phyloP scores from a whole-genome alignment of 2,113 vertebrate genomes.

The Oenanthe melanoleuca region DNA sequence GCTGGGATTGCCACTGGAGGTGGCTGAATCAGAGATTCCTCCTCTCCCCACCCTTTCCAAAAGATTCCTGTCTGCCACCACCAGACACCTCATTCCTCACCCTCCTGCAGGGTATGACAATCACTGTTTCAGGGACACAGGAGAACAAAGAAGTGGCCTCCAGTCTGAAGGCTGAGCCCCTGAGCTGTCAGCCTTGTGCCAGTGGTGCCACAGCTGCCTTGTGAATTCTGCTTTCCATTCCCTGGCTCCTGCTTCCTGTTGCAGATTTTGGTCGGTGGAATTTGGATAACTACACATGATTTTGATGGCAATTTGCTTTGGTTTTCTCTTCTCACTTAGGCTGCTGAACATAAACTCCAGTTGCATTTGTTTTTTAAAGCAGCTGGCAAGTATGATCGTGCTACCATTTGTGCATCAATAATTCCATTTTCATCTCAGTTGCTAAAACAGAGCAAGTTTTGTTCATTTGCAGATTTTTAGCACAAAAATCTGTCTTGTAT shows the following conservation, averaged over 20 bases:
- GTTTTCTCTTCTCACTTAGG: slow-evolving; percentile 20
- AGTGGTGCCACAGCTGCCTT: neutral
- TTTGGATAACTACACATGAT: neutral
- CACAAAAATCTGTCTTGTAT: neutral
- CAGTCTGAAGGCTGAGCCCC: neutral
- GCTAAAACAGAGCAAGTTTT: neutral
- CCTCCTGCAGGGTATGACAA: neutral
- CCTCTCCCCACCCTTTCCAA: neutral
- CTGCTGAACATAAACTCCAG: slow-evolving; percentile 17
- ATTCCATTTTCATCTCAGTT: slow-evolving; percentile 56
- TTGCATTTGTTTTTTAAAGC: slow-evolving; percentile 33
- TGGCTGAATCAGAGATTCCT: neutral
- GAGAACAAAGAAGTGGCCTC: neutral
- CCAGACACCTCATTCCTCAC: neutral
- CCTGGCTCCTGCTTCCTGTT: neutral
- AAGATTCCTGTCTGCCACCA: accelerated
- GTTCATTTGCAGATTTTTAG: neutral
- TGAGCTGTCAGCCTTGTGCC: neutral
- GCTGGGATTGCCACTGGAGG: neutral
- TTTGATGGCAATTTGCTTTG: slow-evolving; percentile 19
- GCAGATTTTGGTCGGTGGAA: neutral
- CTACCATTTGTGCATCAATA: slow-evolving; percentile 6
- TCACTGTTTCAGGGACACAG: neutral
- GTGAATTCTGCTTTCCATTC: neutral
- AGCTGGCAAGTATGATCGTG: slow-evolving; percentile 1